A percentile compares a stretch with the other conserved stretches of the same genome.
These are phyloP conservation scores for Bombus vancouverensis DNA, from an alignment of 1,140 invertebrate genomes.

Conservation along the genomic window DNA sequence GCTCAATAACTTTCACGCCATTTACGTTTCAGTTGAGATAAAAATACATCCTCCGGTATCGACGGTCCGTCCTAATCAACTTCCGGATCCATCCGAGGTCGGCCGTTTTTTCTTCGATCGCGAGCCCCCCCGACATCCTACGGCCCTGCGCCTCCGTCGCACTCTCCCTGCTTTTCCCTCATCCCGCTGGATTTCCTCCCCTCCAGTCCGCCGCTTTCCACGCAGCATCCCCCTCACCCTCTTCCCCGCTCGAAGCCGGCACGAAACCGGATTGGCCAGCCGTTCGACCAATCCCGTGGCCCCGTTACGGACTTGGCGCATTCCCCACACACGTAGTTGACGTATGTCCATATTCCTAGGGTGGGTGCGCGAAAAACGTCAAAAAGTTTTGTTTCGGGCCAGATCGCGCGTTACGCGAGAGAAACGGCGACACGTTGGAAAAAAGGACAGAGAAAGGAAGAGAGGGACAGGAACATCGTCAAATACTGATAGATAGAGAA, in stretches of 20 bases:
- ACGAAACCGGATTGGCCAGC: slow-evolving; percentile 65
- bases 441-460: slow-evolving; percentile 12
- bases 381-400: slow-evolving; percentile 75
- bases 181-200: slow-evolving; percentile 50
- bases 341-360: slow-evolving; percentile 75
- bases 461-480: neutral
- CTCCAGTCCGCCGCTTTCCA: slow-evolving; percentile 35
- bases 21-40: slow-evolving; percentile 20
- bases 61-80: slow-evolving; percentile 44
- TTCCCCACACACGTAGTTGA: slow-evolving; percentile 79
- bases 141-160: slow-evolving; percentile 34
- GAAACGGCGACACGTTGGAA: neutral
- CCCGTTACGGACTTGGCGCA: slow-evolving; percentile 67
- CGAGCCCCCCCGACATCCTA: slow-evolving; percentile 22
- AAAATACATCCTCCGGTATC: slow-evolving; percentile 42
- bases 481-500: neutral
- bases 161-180: slow-evolving; percentile 37
- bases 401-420: slow-evolving; percentile 53
- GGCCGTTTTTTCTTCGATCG: slow-evolving; percentile 52
- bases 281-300: slow-evolving; percentile 66
- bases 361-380: slow-evolving; percentile 76
- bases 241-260: slow-evolving; percentile 35
- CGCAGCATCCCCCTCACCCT: slow-evolving; percentile 51
- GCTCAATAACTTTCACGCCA: slow-evolving; percentile 18
- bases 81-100: slow-evolving; percentile 33